Conservation (phyloP, 2,797 vertebrate species). For the Tinamus major region DNA sequence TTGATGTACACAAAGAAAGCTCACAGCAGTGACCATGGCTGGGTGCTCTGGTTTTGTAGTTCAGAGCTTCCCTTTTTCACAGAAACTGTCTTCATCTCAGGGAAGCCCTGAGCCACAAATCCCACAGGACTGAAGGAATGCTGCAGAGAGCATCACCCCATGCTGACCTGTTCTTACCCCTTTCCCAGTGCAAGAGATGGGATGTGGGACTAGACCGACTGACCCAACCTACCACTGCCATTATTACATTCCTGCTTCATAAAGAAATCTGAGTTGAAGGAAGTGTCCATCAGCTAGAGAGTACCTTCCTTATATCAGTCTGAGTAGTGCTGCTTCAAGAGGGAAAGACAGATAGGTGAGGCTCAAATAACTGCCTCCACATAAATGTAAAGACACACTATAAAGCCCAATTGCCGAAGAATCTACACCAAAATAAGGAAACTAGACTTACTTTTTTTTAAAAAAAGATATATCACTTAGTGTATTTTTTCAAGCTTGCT, state of each 20-base stretch:
- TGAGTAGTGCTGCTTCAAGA: neutral
- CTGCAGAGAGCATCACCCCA: neutral
- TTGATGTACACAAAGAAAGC: too few species aligned
- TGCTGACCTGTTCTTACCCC: neutral
- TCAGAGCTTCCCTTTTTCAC: too few species aligned
- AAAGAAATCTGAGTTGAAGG: neutral
- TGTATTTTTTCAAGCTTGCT: constrained; percentile 42
- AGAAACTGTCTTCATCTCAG: too few species aligned
- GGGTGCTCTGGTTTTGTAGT: too few species aligned
- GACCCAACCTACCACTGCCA: neutral
- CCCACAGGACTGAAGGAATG: too few species aligned
- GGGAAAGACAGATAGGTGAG: neutral
- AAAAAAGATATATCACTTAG: neutral
- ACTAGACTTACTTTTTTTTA: neutral
- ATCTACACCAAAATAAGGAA: constrained; percentile 24
- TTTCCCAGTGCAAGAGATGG: neutral
- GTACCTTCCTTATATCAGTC: neutral
- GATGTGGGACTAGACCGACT: neutral
- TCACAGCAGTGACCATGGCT: too few species aligned
- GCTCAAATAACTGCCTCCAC: neutral
- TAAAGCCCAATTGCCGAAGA: neutral
- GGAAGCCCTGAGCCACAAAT: too few species aligned
- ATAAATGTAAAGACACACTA: fast-evolving
- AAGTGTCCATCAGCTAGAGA: neutral
- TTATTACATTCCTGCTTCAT: neutral